phyloP scores from a whole-genome alignment of 2,113 vertebrate species.

The Numenius arquata region DNA sequence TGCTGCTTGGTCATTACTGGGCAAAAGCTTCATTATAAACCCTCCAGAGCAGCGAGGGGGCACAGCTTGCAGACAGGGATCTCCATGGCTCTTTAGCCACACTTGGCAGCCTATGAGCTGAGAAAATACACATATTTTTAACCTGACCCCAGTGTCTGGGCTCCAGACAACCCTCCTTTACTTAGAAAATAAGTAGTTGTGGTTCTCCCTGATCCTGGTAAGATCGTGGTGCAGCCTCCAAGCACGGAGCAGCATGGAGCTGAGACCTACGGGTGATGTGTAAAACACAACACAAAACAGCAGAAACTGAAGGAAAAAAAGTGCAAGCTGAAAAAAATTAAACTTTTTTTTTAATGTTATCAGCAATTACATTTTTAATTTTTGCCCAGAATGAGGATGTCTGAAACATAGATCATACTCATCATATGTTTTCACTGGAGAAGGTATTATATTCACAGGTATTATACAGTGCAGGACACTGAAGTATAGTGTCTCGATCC shows the following conservation, averaged over 20 bases:
- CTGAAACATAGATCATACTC: background rate
- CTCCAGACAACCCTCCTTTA: background rate
- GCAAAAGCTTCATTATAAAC: background rate
- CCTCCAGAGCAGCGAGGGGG: background rate
- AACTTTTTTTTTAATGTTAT: background rate
- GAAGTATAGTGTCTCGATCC: background rate
- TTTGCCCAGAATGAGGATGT: background rate
- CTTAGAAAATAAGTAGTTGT: background rate
- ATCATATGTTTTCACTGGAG: background rate
- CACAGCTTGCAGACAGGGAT: background rate
- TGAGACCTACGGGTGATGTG: accelerated
- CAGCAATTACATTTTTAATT: background rate
- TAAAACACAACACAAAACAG: background rate
- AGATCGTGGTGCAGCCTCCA: background rate
- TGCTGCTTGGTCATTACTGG: background rate
- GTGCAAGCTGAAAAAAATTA: background rate
- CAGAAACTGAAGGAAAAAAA: background rate
- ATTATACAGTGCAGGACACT: background rate
- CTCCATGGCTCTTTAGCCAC: background rate
- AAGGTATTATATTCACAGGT: background rate
- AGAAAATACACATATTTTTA: background rate
- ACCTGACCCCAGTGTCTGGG: background rate
- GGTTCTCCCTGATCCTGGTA: background rate
- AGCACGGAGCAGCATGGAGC: background rate
- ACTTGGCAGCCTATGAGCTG: background rate